Conservation (phyloP, 2,113 vertebrate genomes). For the Plecturocebus donacophilus region DNA sequence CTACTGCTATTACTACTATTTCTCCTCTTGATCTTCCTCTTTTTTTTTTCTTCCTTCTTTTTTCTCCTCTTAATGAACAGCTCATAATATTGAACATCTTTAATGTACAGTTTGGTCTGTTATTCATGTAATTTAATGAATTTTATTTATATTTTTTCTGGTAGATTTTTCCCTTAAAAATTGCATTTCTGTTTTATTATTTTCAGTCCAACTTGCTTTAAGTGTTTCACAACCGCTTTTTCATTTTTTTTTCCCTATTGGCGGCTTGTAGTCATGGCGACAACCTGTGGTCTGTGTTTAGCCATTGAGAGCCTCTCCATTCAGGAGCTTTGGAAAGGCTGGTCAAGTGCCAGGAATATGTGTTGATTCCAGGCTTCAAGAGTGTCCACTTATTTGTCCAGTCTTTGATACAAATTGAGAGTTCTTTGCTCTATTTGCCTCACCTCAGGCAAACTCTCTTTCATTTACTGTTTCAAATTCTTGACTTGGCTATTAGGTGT, state of each 20-base stretch:
- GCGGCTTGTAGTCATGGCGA: slow-evolving; percentile 76
- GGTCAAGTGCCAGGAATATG: slow-evolving; percentile 71
- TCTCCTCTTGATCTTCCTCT: background rate
- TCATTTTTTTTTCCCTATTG: slow-evolving; percentile 55
- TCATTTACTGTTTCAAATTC: slow-evolving; percentile 73
- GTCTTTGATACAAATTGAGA: slow-evolving; percentile 60
- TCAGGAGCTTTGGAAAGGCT: slow-evolving; percentile 77
- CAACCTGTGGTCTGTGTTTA: slow-evolving; percentile 74
- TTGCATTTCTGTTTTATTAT: slow-evolving; percentile 10
- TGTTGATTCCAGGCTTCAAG: slow-evolving; percentile 70
- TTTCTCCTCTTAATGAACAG: slow-evolving; percentile 64
- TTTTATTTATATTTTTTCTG: background rate
- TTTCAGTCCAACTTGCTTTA: slow-evolving; percentile 40
- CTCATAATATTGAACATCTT: background rate
- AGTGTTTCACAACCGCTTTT: slow-evolving; percentile 67
- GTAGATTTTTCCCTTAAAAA: background rate
- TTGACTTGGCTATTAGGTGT: slow-evolving; percentile 40
- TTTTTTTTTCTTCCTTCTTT: background rate
- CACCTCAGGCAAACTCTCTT: slow-evolving; percentile 59
- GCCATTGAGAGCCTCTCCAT: slow-evolving; percentile 69
- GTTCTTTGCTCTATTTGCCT: slow-evolving; percentile 62
- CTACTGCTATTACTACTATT: background rate
- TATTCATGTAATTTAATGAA: background rate
- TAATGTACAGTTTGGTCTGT: background rate
- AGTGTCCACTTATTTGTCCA: slow-evolving; percentile 68